Percentiles rank a stretch among this genome's conserved stretches.
phyloP scores from a whole-genome alignment of 2,113 vertebrate species.

The Cochlearius cochlearius region DNA sequence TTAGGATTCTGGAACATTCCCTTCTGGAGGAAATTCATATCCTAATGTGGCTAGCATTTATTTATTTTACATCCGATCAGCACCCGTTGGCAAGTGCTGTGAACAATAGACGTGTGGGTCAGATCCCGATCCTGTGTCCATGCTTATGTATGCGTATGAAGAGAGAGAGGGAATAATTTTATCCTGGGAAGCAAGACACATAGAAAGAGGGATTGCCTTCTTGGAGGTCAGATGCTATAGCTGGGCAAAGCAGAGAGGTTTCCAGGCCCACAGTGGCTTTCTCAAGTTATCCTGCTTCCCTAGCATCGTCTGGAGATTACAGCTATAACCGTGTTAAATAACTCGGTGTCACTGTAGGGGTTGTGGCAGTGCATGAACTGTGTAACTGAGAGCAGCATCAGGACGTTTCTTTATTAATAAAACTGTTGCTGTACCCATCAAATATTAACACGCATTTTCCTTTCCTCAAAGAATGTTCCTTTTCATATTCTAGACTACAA shows the following conservation, averaged over 20 bases:
- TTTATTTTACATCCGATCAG: background rate
- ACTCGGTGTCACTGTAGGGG: background rate
- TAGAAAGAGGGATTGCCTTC: background rate
- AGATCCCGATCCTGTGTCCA: background rate
- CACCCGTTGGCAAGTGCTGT: background rate
- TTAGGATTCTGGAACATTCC: slow-evolving; percentile 33
- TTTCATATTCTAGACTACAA: background rate
- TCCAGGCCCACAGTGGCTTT: background rate
- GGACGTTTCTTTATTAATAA: background rate
- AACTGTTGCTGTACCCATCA: background rate
- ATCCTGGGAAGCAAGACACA: background rate
- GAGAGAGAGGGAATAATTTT: background rate
- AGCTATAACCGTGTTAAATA: background rate
- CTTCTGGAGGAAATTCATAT: background rate
- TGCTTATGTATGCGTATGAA: background rate
- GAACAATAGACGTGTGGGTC: background rate
- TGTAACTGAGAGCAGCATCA: background rate
- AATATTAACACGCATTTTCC: background rate
- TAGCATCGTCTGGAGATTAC: background rate
- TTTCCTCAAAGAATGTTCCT: background rate
- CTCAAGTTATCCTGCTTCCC: background rate
- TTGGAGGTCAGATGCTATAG: background rate
- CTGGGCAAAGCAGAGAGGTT: background rate
- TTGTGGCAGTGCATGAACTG: background rate
- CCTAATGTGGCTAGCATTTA: background rate